Base-by-base conservation (phyloP, 2,113 vertebrate species). In the sheep (Ovis aries) region DNA sequence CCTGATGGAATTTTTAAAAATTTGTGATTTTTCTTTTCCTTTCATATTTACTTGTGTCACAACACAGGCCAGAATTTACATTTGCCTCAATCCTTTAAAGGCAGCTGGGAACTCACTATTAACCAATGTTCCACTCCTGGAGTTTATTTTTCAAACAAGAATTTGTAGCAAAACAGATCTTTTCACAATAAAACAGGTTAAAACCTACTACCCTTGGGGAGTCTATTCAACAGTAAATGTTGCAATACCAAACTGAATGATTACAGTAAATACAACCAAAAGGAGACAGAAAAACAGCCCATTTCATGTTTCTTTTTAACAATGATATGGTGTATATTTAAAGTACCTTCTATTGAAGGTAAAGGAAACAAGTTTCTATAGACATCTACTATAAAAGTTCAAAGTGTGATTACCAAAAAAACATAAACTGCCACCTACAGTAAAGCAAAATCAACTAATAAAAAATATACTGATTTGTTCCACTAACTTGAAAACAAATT, bases 141-240 rank as follows among this genome's bases (percentile, higher is more conserved):
- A 84, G 74, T 90, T 93, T 71, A 60, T 81, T 90, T 82, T 89
- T 48, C 23, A 89, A 97, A 90, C 48, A 90, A 97, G 40, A 88
- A 92, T 95, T 93, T 78, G 27, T 95, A 98, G 96, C 19, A 95
- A 78, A 97, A 96, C 88, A 94, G 12, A 91, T 45, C 45, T 88
- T 96, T 94, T 85, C 62, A 97, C 25, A 96, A 92, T 89, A 83
- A 96, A 89, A 89, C 23, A 93, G 10, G 33, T 48, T 55, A 90
- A 90, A 97, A 78, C 57, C 52, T 93, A 67, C 15, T 95, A 95
- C 87, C 31, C 74, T 84, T 57, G 90, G 43, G 87, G 77, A 78
- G 60, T 93, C 81, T 80, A 91, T 88, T 92, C 59, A 98, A 80
- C 11, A 92, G 31, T 94, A 87, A 96, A 88, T 90, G n/a, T 64